Conservation (phyloP, 2,888 invertebrate species). For the Dioctria linearis region DNA sequence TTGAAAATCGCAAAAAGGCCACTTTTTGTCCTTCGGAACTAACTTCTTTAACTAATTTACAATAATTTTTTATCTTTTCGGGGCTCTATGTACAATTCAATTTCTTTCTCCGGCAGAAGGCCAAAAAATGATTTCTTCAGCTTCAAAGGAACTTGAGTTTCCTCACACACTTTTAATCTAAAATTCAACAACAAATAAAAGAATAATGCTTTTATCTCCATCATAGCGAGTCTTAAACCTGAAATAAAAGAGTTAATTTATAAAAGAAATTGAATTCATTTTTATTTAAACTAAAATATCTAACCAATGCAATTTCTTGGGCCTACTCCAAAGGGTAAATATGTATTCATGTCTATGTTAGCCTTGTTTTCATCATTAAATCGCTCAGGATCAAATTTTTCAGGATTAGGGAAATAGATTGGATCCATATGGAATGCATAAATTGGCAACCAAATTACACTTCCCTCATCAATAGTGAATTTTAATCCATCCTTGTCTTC, state of each 20-base stretch:
- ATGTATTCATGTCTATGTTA: no score
- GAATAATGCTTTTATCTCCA: slow-evolving; percentile 53
- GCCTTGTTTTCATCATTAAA: no score
- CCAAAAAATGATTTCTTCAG: slow-evolving; percentile 6
- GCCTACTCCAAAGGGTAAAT: no score
- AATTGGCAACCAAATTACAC: no score
- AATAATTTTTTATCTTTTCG: neutral
- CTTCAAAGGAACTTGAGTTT: slow-evolving; percentile 54
- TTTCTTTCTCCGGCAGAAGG: slow-evolving; percentile 60
- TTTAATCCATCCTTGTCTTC: no score
- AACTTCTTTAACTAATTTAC: no score
- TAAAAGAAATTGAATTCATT: neutral
- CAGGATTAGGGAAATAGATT: no score
- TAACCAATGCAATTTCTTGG: slow-evolving; percentile 77
- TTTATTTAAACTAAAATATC: neutral
- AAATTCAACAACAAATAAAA: slow-evolving; percentile 54
- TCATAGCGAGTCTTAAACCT: slow-evolving; percentile 55
- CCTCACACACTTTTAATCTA: slow-evolving; percentile 43
- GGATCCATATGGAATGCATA: no score
- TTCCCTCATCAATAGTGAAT: no score
- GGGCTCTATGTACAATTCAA: slow-evolving; percentile 3
- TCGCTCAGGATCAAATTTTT: no score
- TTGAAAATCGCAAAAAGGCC: no score
- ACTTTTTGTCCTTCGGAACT: no score
- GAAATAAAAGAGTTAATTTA: neutral